phyloP scores from a whole-genome alignment of 2,888 invertebrate genomes.

The Heterodera filipjevi region DNA sequence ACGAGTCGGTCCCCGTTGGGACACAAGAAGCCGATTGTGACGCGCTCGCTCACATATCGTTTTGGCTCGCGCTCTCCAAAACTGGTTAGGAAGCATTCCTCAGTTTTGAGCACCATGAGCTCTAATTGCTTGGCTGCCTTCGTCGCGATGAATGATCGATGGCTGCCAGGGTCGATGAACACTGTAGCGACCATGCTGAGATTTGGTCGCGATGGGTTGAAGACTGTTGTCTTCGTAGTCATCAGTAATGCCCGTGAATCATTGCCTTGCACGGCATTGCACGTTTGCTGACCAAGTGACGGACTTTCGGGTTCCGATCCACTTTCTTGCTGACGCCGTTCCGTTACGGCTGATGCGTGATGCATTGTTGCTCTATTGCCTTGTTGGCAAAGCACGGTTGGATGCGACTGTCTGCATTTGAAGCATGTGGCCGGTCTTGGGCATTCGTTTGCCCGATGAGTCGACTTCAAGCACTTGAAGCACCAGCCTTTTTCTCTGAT shows the following conservation, averaged over 20 bases:
- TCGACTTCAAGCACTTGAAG: background rate
- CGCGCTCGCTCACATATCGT: background rate
- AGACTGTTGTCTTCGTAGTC: background rate
- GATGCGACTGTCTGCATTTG: background rate
- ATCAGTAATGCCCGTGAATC: background rate
- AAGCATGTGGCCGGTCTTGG: background rate
- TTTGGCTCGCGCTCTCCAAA: background rate
- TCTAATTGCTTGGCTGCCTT: constrained; percentile 1
- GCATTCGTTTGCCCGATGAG: background rate
- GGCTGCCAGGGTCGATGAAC: constrained; percentile 14
- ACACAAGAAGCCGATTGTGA: background rate
- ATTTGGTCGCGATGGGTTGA: background rate
- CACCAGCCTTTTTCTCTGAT: background rate
- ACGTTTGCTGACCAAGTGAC: background rate
- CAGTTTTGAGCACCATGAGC: background rate
- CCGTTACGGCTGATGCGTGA: background rate
- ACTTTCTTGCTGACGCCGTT: background rate
- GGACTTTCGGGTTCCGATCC: too few species aligned
- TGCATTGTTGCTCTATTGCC: background rate
- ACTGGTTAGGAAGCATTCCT: background rate
- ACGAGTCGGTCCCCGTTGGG: background rate
- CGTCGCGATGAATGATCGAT: background rate
- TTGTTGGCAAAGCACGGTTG: background rate
- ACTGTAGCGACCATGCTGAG: background rate
- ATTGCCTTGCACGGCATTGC: background rate